A percentile compares a stretch with the other conserved stretches of the same genome.
Evolutionary conservation across 2,113 vertebrate species (phyloP).

Genomic region (Emydura subglobosa): DNA sequence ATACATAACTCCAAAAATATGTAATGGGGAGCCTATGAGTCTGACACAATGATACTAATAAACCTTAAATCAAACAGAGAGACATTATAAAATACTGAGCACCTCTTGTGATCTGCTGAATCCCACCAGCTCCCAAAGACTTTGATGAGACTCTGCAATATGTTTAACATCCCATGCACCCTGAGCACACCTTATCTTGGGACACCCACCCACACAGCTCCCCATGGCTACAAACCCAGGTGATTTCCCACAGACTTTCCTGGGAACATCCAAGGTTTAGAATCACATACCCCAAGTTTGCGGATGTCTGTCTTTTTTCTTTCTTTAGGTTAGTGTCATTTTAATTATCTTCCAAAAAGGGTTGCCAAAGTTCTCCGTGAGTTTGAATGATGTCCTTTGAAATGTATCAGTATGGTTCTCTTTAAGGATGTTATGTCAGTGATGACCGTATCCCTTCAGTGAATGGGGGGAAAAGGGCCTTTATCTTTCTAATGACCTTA

Average conservation of each 20-base stretch:
- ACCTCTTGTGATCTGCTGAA: not conserved
- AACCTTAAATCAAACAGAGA: not conserved
- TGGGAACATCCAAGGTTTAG: not conserved
- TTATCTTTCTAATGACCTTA: conserved; percentile 42
- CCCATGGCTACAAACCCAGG: not conserved
- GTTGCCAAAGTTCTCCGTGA: not conserved
- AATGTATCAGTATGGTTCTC: not conserved
- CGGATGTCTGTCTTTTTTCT: not conserved
- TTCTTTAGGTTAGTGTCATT: not conserved
- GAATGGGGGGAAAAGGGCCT: not conserved
- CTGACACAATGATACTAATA: not conserved
- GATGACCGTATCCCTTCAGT: conserved; percentile 14
- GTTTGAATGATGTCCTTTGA: not conserved
- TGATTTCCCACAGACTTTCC: not conserved
- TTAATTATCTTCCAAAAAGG: not conserved
- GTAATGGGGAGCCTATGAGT: not conserved
- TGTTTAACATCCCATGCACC: not conserved
- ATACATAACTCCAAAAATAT: not conserved
- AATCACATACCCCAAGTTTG: not conserved
- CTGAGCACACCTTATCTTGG: not conserved
- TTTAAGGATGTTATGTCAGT: not conserved
- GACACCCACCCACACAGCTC: not conserved
- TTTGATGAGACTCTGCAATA: not conserved
- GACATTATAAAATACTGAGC: rapidly evolving
- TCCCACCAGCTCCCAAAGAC: not conserved